Percentiles rank a stretch among this genome's conserved stretches.
These are phyloP conservation scores for Coptotermes formosanus DNA, from an alignment of 1,140 invertebrate genomes.

Conservation along the genomic window DNA sequence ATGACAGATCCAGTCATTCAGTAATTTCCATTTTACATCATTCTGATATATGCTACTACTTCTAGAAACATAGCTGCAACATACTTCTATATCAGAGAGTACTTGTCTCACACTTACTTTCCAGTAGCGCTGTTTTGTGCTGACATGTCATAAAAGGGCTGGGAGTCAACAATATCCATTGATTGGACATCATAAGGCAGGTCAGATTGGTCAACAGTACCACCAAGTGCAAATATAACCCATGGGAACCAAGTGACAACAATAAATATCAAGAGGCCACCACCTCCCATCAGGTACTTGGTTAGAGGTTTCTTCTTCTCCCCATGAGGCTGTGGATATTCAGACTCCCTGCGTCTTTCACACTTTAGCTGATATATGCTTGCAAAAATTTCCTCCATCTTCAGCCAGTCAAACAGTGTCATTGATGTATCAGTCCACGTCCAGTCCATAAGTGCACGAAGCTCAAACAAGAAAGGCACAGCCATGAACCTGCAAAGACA, in stretches of 20 bases:
- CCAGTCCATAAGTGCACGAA: slow-evolving; percentile 98
- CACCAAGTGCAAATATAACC: slow-evolving; percentile 92
- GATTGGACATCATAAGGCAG: slow-evolving; percentile 80
- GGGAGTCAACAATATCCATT: slow-evolving; percentile 83
- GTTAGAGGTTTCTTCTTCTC: slow-evolving; percentile 73
- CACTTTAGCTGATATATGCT: slow-evolving; percentile 93
- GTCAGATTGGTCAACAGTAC: slow-evolving; percentile 87
- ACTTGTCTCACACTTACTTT: not conserved
- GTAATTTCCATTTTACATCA: no score
- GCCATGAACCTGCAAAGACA: slow-evolving; percentile 76
- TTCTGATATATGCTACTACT: no score
- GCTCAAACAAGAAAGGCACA: slow-evolving; percentile 94
- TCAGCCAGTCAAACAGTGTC: slow-evolving; percentile 97
- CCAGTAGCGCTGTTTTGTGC: slow-evolving; percentile 57
- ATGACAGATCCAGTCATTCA: no score
- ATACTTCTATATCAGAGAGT: no score
- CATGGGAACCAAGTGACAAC: slow-evolving; percentile 97
- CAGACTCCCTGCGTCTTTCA: slow-evolving; percentile 80
- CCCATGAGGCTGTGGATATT: slow-evolving; percentile 88
- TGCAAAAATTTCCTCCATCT: slow-evolving; percentile 99
- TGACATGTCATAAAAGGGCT: slow-evolving; percentile 83
- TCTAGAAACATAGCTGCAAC: no score
- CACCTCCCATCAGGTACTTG: slow-evolving; percentile 91
- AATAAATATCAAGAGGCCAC: slow-evolving; percentile 82
- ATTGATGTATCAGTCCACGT: slow-evolving; percentile 99